phyloP scores from a whole-genome alignment of 2,113 vertebrate genomes.

The Oncorhynchus tshawytscha region DNA sequence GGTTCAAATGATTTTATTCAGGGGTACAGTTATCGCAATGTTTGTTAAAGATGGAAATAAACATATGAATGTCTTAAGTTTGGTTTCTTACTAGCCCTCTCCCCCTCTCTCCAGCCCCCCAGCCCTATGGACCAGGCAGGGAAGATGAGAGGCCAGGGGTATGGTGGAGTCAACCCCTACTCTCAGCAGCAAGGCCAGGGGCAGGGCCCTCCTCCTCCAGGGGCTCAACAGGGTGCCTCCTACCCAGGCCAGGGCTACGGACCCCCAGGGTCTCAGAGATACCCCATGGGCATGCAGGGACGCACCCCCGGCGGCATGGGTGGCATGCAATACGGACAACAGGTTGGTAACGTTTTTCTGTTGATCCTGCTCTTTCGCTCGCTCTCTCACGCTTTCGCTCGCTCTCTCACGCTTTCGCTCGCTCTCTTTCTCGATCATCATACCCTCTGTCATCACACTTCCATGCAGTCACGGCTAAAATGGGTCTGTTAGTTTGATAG shows the following conservation, averaged over 20 bases:
- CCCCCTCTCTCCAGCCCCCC: conserved; percentile 73
- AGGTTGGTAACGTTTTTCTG: conserved; percentile 73
- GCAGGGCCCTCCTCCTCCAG: conserved; percentile 78
- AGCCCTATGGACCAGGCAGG: conserved; percentile 97
- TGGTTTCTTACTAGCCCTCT: background rate
- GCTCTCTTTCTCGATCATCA: no score
- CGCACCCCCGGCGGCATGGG: conserved; percentile 85
- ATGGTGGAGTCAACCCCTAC: conserved; percentile 86
- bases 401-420: background rate
- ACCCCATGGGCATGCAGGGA: conserved; percentile 89
- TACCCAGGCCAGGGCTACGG: conserved; percentile 90
- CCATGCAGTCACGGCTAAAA: no score
- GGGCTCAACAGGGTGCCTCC: conserved; percentile 84
- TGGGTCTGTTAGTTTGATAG: background rate
- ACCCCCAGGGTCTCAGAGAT: conserved; percentile 86
- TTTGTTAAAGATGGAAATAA: background rate
- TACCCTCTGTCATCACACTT: no score
- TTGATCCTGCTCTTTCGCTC: background rate
- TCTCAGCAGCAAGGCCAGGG: conserved; percentile 80
- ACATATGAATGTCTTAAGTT: background rate
- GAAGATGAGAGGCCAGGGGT: conserved; percentile 94
- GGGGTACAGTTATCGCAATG: background rate
- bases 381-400: background rate
- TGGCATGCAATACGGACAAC: conserved; percentile 89
- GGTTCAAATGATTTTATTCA: background rate